Percentiles rank a stretch among this genome's conserved stretches.
phyloP scores from a whole-genome alignment of 2,113 vertebrate species.

The Nycticorax nycticorax region DNA sequence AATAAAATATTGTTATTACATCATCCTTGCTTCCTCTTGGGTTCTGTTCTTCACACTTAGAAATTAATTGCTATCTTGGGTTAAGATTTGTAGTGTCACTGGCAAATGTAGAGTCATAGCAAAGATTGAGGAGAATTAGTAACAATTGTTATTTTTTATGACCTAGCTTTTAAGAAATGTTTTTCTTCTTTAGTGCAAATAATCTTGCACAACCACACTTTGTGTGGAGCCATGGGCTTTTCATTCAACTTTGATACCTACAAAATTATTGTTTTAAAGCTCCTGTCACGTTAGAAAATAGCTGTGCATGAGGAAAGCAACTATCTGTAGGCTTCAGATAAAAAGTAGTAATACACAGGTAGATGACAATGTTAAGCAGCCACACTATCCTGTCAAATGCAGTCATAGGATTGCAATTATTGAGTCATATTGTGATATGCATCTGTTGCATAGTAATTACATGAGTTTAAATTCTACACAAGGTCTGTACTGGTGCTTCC shows the following conservation, averaged over 20 bases:
- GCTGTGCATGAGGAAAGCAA: neutral
- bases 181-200: neutral
- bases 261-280: neutral
- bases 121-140: neutral
- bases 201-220: neutral
- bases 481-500: neutral
- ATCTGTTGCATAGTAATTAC: neutral
- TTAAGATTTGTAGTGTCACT: neutral
- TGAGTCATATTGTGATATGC: neutral
- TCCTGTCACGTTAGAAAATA: neutral
- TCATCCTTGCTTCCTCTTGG: neutral
- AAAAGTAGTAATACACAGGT: neutral
- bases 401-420: neutral
- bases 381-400: neutral
- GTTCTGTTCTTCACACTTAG: neutral
- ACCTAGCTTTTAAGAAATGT: neutral
- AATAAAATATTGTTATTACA: constrained; percentile 51
- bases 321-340: neutral
- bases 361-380: neutral
- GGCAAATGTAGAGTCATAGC: neutral
- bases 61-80: neutral
- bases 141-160: neutral
- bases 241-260: neutral
- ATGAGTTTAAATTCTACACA: neutral
- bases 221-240: neutral